Conservation (phyloP, 2,888 invertebrate species). For the Tuta absoluta region DNA sequence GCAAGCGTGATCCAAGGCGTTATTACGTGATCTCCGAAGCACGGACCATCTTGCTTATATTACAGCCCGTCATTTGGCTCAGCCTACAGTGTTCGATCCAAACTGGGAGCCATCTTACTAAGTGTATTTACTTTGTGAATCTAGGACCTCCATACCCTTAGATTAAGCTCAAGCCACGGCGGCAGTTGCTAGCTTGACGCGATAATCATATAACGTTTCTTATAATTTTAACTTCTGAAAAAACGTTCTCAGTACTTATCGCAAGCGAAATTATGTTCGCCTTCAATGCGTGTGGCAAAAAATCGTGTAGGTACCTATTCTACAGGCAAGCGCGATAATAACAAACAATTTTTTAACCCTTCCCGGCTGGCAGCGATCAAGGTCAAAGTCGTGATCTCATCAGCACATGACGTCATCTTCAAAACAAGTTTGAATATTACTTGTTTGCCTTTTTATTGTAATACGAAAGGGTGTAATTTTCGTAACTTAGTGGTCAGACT, state of each 20-base stretch:
- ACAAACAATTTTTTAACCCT: slow-evolving; percentile 43
- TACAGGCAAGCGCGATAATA: slow-evolving; percentile 30
- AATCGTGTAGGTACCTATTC: not conserved
- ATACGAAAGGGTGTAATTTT: slow-evolving; percentile 26
- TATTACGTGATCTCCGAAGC: no score
- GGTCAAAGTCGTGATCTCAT: slow-evolving; percentile 61
- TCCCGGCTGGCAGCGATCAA: slow-evolving; percentile 45
- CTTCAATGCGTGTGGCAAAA: slow-evolving; percentile 24
- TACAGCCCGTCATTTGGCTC: no score
- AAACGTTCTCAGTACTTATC: slow-evolving; percentile 13
- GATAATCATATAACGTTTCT: slow-evolving; percentile 15
- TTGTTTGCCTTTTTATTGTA: slow-evolving; percentile 43
- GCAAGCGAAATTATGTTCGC: slow-evolving; percentile 6
- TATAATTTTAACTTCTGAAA: not conserved
- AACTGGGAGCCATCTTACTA: no score
- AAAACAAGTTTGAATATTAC: slow-evolving; percentile 54
- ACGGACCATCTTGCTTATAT: no score
- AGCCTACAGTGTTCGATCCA: no score
- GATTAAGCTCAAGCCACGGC: no score
- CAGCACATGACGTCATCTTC: slow-evolving; percentile 56
- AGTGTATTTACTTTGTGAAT: no score
- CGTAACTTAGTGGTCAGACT: slow-evolving; percentile 25
- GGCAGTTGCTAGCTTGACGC: not conserved
- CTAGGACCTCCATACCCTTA: no score
- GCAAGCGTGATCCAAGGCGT: no score